Evolutionary conservation across 2,797 vertebrate genomes (phyloP).

Genomic region (Intellagama lesueurii): DNA sequence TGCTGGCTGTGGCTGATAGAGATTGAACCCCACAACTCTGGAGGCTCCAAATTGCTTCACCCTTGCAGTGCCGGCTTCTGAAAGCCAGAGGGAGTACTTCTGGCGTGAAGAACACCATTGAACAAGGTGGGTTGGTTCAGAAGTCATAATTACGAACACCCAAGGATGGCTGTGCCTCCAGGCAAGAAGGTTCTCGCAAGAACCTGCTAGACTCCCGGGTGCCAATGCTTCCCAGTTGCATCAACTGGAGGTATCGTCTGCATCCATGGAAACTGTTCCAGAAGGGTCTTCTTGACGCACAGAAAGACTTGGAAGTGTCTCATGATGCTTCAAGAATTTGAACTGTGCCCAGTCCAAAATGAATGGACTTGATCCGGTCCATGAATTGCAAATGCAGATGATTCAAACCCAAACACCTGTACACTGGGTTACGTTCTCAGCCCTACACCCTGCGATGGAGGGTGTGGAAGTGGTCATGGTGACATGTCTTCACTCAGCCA

Average conservation of each 20-base stretch:
- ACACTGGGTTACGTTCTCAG: too few relatives aligned
- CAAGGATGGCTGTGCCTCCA: neutral
- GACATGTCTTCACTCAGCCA: too few relatives aligned
- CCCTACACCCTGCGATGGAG: too few relatives aligned
- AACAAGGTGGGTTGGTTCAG: neutral
- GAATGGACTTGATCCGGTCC: too few relatives aligned
- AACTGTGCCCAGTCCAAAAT: neutral
- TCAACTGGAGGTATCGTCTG: neutral
- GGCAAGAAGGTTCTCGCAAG: neutral
- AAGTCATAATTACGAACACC: neutral
- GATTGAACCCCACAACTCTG: too few relatives aligned
- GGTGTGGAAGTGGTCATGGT: too few relatives aligned
- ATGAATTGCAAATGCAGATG: too few relatives aligned
- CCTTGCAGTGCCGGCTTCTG: neutral
- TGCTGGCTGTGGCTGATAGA: too few relatives aligned
- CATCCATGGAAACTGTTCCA: neutral
- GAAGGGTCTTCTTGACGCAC: neutral
- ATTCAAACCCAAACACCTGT: too few relatives aligned
- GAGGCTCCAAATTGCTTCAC: too few relatives aligned
- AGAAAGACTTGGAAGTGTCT: neutral
- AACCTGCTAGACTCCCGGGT: neutral
- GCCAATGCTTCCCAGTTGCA: neutral
- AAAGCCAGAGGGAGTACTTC: slow-evolving; percentile 3
- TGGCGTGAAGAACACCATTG: neutral
- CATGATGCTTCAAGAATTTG: neutral